Evolutionary conservation across 2,113 vertebrate genomes (phyloP).

Genomic region (Oenanthe melanoleuca): DNA sequence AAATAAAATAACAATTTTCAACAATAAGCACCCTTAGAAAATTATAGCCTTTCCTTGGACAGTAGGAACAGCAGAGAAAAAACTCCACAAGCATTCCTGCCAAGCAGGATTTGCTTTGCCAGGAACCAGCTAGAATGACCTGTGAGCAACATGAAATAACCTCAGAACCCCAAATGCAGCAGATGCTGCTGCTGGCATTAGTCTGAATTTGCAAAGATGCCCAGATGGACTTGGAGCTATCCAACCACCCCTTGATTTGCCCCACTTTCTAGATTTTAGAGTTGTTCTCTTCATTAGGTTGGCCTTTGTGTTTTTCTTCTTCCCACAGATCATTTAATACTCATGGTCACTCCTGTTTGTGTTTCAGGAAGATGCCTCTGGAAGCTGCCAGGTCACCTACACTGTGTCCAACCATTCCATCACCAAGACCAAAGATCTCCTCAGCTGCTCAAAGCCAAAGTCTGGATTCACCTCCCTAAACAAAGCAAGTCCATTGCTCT

Average conservation of each 20-base stretch:
- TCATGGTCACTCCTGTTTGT: background rate
- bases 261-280: background rate
- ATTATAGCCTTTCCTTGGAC: background rate
- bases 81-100: background rate
- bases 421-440: conserved; percentile 66
- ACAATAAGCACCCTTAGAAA: background rate
- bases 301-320: background rate
- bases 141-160: background rate
- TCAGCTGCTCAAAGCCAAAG: conserved; percentile 22
- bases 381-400: conserved; percentile 66
- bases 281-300: background rate
- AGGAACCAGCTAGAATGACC: background rate
- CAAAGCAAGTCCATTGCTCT: conserved; percentile 56
- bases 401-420: background rate
- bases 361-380: conserved; percentile 63
- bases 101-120: background rate
- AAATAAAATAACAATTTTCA: background rate
- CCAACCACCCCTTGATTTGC: rapidly evolving
- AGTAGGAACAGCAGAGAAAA: background rate
- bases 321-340: background rate
- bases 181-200: background rate
- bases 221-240: background rate
- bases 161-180: background rate
- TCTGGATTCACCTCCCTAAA: conserved; percentile 40
- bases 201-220: background rate